Base-by-base conservation (phyloP, 2,888 invertebrate genomes). In the Pristionchus fissidentatus region DNA sequence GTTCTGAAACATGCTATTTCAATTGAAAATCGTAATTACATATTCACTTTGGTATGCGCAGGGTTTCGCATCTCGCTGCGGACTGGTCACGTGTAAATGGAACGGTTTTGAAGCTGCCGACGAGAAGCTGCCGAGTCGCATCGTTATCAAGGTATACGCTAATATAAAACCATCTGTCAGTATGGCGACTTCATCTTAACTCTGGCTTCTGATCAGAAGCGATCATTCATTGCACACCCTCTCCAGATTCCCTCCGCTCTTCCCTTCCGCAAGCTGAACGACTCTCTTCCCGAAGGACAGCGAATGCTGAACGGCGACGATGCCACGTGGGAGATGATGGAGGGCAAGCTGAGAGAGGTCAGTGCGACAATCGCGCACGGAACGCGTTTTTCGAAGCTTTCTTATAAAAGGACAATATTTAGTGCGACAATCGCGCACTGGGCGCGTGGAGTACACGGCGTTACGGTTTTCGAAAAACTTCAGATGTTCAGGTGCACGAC, bases 251-350 rank as follows among this genome's bases (percentile, higher is more conserved):
- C 66, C n/a, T 66, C 66, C 22, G 35, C 66, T 4, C 66, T 66
- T 1, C 66, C 66, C 13, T 13, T 66, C 32, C 13, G 19, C 4
- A 15, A 66, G 38, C 35, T 66, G 66, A 38, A 38, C 66, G 66
- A 38, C 19, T 19, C 38, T 22, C 35, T 60, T 29, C 60, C 60
- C 7, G 60, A 60, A 13, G 60, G 32, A 10, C 29, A 60, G 60
- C 10, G 32, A 13, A 32, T 29, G 60, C 32, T 60, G 29, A 32
- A 66, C 8, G 66, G 70, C 0, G 15, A 70, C 5, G 70, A 70
- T 19, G 43, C 38, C 26, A 70, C 43, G 13, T 70, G 70, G 70
- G 38, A 70, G 41, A 15, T 38, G 26, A 70, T 70, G 70, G 70
- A 4, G 22, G 41, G 38, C 15, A 66, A 66, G 66, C 66, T 66